phyloP scores from a whole-genome alignment of 2,797 vertebrate species.

The Epinephelus coioides region DNA sequence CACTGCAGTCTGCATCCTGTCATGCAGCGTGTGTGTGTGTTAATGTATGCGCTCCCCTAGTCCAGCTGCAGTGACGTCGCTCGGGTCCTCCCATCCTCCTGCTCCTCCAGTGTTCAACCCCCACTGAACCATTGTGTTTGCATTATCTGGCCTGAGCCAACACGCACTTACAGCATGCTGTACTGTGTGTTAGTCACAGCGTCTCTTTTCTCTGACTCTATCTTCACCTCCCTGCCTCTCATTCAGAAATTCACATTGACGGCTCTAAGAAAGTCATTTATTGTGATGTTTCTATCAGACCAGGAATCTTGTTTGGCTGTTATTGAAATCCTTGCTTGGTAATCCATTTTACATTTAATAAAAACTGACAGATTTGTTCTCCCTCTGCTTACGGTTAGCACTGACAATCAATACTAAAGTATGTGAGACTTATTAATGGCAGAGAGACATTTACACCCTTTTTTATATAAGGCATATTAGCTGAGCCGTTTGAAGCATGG shows the following conservation, averaged over 20 bases:
- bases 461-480: not conserved
- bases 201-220: conserved; percentile 4
- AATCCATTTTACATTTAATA: conserved; percentile 10
- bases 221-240: not conserved
- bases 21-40: conserved; percentile 15
- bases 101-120: not conserved
- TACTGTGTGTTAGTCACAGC: conserved; percentile 23
- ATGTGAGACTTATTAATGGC: not conserved
- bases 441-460: not conserved
- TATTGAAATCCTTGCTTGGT: not conserved
- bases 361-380: conserved; percentile 1
- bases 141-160: conserved; percentile 31
- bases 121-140: conserved; percentile 29
- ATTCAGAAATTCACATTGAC: conserved; percentile 1
- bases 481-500: not conserved
- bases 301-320: not conserved
- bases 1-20: conserved; percentile 15
- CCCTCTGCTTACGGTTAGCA: conserved; percentile 8
- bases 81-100: conserved; percentile 48
- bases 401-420: conserved; percentile 30
- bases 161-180: conserved; percentile 3
- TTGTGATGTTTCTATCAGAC: not conserved
- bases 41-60: not conserved
- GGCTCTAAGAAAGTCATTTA: conserved; percentile 18
- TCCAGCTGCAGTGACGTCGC: conserved; percentile 57